phyloP scores from a whole-genome alignment of 1,140 invertebrate genomes.

The Sitodiplosis mosellana region DNA sequence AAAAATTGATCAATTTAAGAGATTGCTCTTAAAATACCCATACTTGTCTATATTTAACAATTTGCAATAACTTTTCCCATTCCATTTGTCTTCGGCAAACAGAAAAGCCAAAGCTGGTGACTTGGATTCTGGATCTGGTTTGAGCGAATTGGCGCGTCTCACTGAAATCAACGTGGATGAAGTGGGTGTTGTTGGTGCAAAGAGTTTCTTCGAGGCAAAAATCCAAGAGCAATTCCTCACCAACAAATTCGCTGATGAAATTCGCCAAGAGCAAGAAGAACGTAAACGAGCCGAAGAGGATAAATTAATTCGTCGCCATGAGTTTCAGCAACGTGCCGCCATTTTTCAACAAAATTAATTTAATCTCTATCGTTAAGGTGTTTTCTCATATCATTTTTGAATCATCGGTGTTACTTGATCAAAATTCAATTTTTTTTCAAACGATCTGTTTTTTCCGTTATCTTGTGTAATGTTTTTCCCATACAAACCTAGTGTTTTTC shows the following conservation, averaged over 20 bases:
- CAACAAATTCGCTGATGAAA: conserved; percentile 76
- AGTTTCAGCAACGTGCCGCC: conserved; percentile 68
- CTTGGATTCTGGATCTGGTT: conserved; percentile 57
- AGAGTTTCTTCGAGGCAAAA: conserved; percentile 84
- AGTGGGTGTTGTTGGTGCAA: conserved; percentile 74
- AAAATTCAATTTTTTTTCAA: background rate
- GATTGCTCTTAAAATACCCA: too few relatives aligned
- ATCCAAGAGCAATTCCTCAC: conserved; percentile 61
- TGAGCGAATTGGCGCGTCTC: conserved; percentile 61
- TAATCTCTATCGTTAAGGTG: background rate
- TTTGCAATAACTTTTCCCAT: background rate
- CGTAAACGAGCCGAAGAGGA: conserved; percentile 60
- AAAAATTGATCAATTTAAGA: too few relatives aligned
- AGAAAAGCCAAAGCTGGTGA: conserved; percentile 70
- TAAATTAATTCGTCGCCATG: conserved; percentile 47
- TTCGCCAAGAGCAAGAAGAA: conserved; percentile 71
- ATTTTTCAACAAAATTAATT: conserved; percentile 37
- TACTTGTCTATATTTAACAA: background rate
- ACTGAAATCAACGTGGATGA: conserved; percentile 78
- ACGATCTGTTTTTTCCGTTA: background rate
- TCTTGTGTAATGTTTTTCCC: background rate
- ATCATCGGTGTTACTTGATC: background rate
- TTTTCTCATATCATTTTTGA: background rate
- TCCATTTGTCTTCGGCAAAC: background rate
- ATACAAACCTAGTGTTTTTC: background rate